phyloP scores from a whole-genome alignment of 2,888 invertebrate species.

The Lasioglossum lativentre region DNA sequence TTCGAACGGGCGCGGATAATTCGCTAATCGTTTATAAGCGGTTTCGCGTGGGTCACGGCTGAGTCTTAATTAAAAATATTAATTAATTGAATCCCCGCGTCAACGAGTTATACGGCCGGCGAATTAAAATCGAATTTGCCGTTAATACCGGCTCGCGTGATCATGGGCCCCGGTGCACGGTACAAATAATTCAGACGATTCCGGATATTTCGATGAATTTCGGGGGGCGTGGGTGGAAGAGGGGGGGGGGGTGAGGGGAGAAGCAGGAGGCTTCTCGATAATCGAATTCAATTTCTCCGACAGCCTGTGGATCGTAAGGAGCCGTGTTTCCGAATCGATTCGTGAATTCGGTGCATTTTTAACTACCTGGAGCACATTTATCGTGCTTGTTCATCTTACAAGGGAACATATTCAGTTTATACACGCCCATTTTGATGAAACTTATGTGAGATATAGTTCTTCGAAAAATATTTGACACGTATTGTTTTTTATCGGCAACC shows the following conservation, averaged over 20 bases:
- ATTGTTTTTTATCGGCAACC: too few relatives aligned
- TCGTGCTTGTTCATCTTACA: too few relatives aligned
- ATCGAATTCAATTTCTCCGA: slow-evolving; percentile 39
- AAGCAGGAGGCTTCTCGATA: background rate
- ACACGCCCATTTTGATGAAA: too few relatives aligned
- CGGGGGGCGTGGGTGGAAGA: background rate
- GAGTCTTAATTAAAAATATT: slow-evolving; percentile 45
- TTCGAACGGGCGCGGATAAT: slow-evolving; percentile 9
- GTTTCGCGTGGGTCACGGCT: background rate
- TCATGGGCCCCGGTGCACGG: background rate
- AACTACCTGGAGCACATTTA: slow-evolving; percentile 6
- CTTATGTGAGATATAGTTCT: too few relatives aligned
- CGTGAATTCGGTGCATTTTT: slow-evolving; percentile 32
- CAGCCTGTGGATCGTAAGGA: slow-evolving; percentile 28
- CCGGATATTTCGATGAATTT: too few relatives aligned
- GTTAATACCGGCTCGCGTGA: slow-evolving; percentile 19
- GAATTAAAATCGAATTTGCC: slow-evolving; percentile 34
- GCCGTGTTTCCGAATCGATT: background rate
- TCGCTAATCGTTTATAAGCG: slow-evolving; percentile 14
- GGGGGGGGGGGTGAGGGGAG: background rate
- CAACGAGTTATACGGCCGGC: slow-evolving; percentile 16
- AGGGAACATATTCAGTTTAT: too few relatives aligned
- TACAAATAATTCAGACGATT: slow-evolving; percentile 28
- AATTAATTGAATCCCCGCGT: slow-evolving; percentile 32
- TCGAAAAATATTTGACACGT: too few relatives aligned